phyloP scores from a whole-genome alignment of 2,797 vertebrate genomes.

The Dipus sagitta region DNA sequence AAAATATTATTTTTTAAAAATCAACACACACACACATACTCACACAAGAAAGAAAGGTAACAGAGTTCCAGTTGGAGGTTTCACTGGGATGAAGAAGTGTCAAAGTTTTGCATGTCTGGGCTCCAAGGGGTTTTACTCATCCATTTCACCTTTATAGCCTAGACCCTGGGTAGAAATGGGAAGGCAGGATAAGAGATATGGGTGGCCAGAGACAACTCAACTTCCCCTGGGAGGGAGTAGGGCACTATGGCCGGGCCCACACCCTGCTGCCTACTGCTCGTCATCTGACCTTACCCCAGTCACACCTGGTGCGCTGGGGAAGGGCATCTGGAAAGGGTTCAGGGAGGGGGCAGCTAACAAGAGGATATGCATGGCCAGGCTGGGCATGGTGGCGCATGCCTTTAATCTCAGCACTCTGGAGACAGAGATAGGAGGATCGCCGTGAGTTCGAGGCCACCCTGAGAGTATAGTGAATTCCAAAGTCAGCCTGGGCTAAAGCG shows the following conservation, averaged over 20 bases:
- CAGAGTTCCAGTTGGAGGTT: neutral
- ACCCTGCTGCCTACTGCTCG: neutral
- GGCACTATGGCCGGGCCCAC: neutral
- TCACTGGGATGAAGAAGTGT: neutral
- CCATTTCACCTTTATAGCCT: neutral
- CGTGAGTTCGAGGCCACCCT: too few relatives aligned
- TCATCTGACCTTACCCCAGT: neutral
- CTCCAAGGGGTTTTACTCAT: neutral
- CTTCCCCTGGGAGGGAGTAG: neutral
- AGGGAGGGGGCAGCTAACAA: neutral
- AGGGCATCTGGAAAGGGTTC: neutral
- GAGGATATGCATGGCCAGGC: neutral
- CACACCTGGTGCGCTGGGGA: neutral
- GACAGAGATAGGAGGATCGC: too few relatives aligned
- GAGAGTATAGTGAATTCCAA: too few relatives aligned
- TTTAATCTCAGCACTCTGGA: too few relatives aligned
- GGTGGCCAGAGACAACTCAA: neutral
- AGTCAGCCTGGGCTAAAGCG: too few relatives aligned
- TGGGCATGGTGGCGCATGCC: too few relatives aligned
- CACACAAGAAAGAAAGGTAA: too few relatives aligned
- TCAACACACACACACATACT: too few relatives aligned
- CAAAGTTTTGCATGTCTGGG: conserved; percentile 55
- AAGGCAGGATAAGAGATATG: neutral
- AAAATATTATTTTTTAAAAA: too few relatives aligned
- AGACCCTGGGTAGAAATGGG: neutral